Evolutionary conservation across 2,797 vertebrate genomes (phyloP).

Genomic region (Steatocranus sp.): DNA sequence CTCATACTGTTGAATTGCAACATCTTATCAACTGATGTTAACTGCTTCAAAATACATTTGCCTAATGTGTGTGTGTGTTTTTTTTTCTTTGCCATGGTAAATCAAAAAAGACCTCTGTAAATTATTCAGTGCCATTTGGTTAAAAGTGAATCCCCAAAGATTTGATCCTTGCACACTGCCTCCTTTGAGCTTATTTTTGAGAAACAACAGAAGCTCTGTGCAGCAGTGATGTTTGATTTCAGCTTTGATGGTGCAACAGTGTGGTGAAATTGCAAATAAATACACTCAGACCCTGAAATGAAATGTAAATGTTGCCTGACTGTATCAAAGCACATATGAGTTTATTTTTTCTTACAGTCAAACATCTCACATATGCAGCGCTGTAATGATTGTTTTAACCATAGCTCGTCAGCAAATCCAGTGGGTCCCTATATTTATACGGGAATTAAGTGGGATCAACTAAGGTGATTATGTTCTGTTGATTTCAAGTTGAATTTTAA

Average conservation of each 20-base stretch:
- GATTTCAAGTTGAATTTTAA: background rate
- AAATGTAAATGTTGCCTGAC: slow-evolving; percentile 48
- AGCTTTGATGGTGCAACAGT: slow-evolving; percentile 60
- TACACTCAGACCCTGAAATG: slow-evolving; percentile 32
- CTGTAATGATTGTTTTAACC: background rate
- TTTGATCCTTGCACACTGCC: background rate
- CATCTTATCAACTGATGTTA: background rate
- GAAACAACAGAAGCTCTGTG: slow-evolving; percentile 47
- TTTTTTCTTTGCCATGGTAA: background rate
- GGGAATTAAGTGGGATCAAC: background rate
- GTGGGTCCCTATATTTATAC: background rate
- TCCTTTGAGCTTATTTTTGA: slow-evolving; percentile 44
- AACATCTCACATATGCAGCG: background rate
- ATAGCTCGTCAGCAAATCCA: background rate
- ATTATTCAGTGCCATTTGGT: slow-evolving; percentile 41
- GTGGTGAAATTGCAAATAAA: slow-evolving; percentile 40
- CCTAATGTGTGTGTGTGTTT: background rate
- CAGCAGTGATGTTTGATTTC: slow-evolving; percentile 42
- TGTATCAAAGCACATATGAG: background rate
- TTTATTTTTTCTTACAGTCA: background rate
- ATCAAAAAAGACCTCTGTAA: slow-evolving; percentile 15
- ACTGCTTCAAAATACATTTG: slow-evolving; percentile 4
- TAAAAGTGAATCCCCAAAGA: slow-evolving; percentile 23
- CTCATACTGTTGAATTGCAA: background rate
- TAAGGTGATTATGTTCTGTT: background rate